These are phyloP conservation scores for Lemur catta DNA, from an alignment of 2,797 vertebrate genomes.

Conservation along the genomic window DNA sequence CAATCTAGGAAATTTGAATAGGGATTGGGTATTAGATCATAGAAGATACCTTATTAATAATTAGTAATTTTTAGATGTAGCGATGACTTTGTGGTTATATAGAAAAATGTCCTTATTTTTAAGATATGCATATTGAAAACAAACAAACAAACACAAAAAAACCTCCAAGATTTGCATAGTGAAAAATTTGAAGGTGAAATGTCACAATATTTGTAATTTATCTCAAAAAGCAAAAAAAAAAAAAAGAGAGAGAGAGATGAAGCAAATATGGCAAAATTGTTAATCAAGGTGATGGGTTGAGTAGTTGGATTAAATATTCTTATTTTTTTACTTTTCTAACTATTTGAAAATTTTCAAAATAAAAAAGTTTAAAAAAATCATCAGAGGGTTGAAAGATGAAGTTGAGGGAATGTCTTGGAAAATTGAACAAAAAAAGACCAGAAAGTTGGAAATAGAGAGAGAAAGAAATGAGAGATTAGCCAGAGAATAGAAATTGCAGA, in stretches of 20 bases:
- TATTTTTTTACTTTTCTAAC: neutral
- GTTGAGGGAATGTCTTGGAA: neutral
- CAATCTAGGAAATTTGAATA: neutral
- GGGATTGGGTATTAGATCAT: neutral
- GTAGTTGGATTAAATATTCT: neutral
- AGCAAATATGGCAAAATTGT: neutral
- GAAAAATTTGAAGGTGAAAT: neutral
- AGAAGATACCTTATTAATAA: neutral
- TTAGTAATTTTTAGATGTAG: neutral
- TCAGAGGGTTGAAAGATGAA: neutral
- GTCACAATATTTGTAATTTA: neutral
- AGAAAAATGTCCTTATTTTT: neutral
- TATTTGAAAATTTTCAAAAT: neutral
- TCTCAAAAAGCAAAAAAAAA: neutral
- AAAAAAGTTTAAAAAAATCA: neutral
- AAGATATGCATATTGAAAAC: neutral
- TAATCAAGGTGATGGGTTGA: neutral
- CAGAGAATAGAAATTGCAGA: neutral
- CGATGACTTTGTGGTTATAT: neutral
- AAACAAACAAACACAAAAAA: too few species aligned
- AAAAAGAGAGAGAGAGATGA: neutral
- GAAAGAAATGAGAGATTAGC: neutral
- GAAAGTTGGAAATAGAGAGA: neutral
- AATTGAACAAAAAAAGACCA: neutral
- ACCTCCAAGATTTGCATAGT: too few species aligned